Evolutionary conservation across 2,797 vertebrate genomes (phyloP).

Genomic region (Pempheris klunzingeri): DNA sequence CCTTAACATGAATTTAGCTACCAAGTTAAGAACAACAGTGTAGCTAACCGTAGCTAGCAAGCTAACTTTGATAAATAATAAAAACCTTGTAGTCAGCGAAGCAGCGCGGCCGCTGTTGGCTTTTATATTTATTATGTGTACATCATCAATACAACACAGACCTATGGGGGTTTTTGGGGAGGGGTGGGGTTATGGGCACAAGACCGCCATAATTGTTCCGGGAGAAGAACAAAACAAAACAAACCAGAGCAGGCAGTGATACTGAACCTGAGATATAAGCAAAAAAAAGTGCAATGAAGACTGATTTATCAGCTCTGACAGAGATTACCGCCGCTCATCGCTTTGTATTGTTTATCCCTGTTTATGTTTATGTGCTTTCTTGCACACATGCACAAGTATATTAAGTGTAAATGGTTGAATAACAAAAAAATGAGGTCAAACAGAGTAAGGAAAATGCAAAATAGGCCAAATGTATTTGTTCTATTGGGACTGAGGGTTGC

Average conservation of each 20-base stretch:
- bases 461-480: not conserved
- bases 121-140: not conserved
- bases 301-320: no score
- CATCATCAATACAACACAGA: not conserved
- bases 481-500: not conserved
- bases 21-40: not conserved
- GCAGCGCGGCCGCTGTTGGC: rapidly evolving
- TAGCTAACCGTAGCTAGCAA: conserved; percentile 21
- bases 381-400: not conserved
- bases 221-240: not conserved
- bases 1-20: not conserved
- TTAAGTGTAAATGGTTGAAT: not conserved
- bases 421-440: no score
- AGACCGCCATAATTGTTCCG: rapidly evolving
- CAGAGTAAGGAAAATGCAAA: no score
- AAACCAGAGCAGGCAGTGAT: not conserved
- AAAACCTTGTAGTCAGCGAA: rapidly evolving
- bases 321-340: no score
- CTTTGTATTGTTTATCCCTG: not conserved
- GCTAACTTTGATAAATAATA: conserved; percentile 20
- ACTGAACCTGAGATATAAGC: not conserved
- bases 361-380: not conserved
- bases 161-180: no score
- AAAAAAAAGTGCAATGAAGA: no score
- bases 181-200: no score